These are phyloP conservation scores for Antennarius striatus DNA, from an alignment of 2,113 vertebrate genomes.

Conservation along the genomic window DNA sequence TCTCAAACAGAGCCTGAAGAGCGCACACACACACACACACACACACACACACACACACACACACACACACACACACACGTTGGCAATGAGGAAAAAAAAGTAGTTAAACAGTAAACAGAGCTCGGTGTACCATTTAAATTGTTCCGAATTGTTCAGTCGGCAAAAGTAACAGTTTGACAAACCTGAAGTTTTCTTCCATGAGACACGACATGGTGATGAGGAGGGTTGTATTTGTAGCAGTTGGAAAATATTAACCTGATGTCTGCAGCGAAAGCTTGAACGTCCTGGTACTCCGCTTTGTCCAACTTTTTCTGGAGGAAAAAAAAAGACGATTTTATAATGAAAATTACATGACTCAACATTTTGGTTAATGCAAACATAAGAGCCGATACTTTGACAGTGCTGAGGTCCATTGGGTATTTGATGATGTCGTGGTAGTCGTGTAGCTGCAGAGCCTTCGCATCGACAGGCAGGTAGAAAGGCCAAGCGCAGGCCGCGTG, in stretches of 20 bases:
- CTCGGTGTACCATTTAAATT: neutral
- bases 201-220: slow-evolving; percentile 89
- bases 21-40: no score
- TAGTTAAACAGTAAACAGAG: no score
- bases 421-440: slow-evolving; percentile 99
- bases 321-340: slow-evolving; percentile 9
- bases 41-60: neutral
- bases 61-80: no score
- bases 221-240: slow-evolving; percentile 98
- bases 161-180: neutral
- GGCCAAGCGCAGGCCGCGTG: slow-evolving; percentile 93
- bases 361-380: no score
- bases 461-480: slow-evolving; percentile 96
- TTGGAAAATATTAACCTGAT: slow-evolving; percentile 98
- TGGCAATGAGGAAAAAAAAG: neutral
- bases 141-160: neutral
- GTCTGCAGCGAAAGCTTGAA: slow-evolving; percentile 90
- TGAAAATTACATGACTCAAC: neutral
- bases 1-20: slow-evolving; percentile 92
- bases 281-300: slow-evolving; percentile 88
- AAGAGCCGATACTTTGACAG: slow-evolving; percentile 85
- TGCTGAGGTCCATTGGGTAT: slow-evolving; percentile 97
- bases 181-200: slow-evolving; percentile 96
- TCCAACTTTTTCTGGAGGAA: slow-evolving; percentile 90
- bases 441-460: slow-evolving; percentile 88